These are phyloP conservation scores for Chiroxiphia lanceolata DNA, from an alignment of 2,797 vertebrate genomes.

Conservation along the genomic window DNA sequence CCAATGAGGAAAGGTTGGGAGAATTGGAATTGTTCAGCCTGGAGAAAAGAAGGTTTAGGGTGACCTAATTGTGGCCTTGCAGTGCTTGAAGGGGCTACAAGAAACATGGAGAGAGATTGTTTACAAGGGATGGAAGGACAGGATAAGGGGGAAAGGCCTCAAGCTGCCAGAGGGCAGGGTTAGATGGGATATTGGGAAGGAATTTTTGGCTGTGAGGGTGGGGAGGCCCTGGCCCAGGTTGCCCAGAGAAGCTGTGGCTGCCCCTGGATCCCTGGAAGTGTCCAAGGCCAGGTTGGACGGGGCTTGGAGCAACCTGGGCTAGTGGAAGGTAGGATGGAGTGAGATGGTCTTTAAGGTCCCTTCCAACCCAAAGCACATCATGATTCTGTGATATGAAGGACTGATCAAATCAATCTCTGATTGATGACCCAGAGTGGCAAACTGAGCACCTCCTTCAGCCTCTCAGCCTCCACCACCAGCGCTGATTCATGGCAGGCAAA, in stretches of 20 bases:
- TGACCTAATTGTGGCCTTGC: fast-evolving
- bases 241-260: background rate
- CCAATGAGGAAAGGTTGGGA: background rate
- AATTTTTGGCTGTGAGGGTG: background rate
- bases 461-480: background rate
- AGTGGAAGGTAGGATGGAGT: background rate
- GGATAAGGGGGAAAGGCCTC: background rate
- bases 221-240: fast-evolving
- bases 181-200: background rate
- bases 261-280: background rate
- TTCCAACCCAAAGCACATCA: background rate
- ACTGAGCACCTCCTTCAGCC: background rate
- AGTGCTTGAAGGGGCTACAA: background rate
- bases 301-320: fast-evolving
- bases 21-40: background rate
- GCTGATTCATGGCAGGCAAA: conserved; percentile 24
- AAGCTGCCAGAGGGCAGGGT: background rate
- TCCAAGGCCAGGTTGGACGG: fast-evolving
- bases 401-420: background rate
- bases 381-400: background rate
- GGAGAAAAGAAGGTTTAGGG: background rate
- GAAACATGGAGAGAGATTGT: background rate
- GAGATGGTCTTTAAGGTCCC: background rate
- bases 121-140: background rate
- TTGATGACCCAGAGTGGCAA: background rate